Base-by-base conservation (phyloP, 2,113 vertebrate species). In the Muscicapa adusta region DNA sequence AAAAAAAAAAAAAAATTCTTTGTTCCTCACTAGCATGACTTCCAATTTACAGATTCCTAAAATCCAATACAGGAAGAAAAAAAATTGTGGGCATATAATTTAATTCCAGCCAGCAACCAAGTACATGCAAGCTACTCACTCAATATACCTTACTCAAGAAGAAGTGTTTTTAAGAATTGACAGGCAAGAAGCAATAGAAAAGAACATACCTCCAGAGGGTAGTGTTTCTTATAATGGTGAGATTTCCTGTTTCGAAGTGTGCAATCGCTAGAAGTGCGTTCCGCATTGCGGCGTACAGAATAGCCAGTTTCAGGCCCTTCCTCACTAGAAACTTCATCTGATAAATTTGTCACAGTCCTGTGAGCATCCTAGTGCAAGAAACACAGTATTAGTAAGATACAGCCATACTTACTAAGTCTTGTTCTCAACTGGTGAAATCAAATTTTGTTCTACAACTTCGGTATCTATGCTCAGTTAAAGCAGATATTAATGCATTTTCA, bases 281-380 rank as follows among this genome's bases (percentile, higher is more conserved):
- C 99, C 5, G 93, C 96, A 16, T 96, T 98, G 58, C 98, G 98
- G 62, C 98, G 97, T 60, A 98, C 45, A 25, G 97, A 95, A 91
- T 99, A 99, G 53, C 98, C 98, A 16, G 97, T 90, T 51, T 99
- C 99, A 29, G 98, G 98, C 63, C 99, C 99, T 89, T 99, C 99
- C 91, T 99, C 99, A 54, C 99, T 99, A 45, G 99, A 99, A 36
- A 99, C 99, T 93, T 99, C 99, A 63, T 99, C 99, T 6, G 99
- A 99, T 4, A 98, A 34, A 96, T 98, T 98, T 73, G 97, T 94
- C 62, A 97, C 63, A 62, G 93, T 89, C 86, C 98, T 98, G 51
- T 97, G 97, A 24, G 96, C 79, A 78, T 99, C 99, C 98, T 99
- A 93, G 79, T 6, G 54, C 71, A 88, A 84, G n/a, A 71, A 95